Evolutionary conservation across 1,140 invertebrate species (phyloP).

Genomic region (Metopolophium dirhodum): DNA sequence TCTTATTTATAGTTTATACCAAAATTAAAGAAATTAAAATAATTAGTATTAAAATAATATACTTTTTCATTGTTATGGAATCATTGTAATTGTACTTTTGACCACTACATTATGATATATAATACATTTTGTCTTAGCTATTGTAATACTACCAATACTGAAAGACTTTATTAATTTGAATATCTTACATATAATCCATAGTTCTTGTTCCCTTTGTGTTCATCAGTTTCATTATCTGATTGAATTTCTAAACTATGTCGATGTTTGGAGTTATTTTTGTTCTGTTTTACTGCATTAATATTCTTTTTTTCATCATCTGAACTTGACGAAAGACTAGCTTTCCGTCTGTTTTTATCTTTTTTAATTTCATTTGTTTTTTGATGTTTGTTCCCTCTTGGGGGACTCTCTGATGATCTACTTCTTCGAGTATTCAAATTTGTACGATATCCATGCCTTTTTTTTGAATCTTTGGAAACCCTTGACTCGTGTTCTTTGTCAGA

Average conservation of each 20-base stretch:
- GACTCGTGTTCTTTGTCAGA: constrained; percentile 14
- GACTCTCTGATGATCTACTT: constrained; percentile 35
- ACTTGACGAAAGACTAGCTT: not conserved
- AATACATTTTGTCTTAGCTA: not conserved
- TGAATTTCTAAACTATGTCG: not conserved
- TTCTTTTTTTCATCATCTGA: constrained; percentile 20
- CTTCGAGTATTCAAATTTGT: not conserved
- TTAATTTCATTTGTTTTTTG: not conserved
- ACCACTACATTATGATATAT: not conserved
- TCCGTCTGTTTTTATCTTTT: not conserved
- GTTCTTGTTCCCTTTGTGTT: not conserved
- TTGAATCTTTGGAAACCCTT: not conserved
- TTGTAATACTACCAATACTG: not conserved
- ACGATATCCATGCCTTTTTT: not conserved
- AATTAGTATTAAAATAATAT: not conserved
- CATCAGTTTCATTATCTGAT: constrained; percentile 6
- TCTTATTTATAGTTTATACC: too few relatives aligned
- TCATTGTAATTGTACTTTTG: too few relatives aligned
- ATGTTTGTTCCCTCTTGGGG: not conserved
- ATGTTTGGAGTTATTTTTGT: not conserved
- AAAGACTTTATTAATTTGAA: not conserved
- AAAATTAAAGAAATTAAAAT: too few relatives aligned
- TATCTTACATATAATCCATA: constrained; percentile 37
- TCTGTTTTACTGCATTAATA: not conserved
- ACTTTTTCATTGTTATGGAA: too few relatives aligned